These are phyloP conservation scores for Pyrrhura leucotis DNA, from an alignment of 2,797 vertebrate species.

Conservation along the genomic window DNA sequence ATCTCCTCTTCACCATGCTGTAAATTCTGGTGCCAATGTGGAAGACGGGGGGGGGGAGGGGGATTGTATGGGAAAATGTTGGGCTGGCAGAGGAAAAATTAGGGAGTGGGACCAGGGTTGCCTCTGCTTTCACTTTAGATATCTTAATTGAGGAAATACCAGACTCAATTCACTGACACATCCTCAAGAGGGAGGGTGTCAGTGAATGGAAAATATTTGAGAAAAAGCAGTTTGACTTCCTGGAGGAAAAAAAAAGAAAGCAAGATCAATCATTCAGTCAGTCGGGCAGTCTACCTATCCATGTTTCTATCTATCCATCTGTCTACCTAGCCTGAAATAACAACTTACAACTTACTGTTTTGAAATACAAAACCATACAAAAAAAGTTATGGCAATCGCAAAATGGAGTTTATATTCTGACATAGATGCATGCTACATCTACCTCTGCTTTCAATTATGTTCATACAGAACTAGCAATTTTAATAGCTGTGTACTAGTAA, in stretches of 20 bases:
- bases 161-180: conserved; percentile 28
- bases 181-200: background rate
- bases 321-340: background rate
- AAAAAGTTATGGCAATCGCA: background rate
- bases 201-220: conserved; percentile 11
- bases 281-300: fast-evolving
- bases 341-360: background rate
- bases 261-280: background rate
- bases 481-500: background rate
- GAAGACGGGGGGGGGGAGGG: background rate
- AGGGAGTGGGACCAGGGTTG: background rate
- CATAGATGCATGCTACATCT: background rate
- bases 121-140: conserved; percentile 40
- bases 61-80: background rate
- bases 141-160: conserved; percentile 56
- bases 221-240: conserved; percentile 11
- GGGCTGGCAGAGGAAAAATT: conserved; percentile 2
- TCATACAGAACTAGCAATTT: background rate
- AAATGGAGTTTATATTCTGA: background rate
- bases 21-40: background rate
- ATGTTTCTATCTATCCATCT: background rate
- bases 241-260: background rate
- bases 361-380: background rate
- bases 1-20: background rate
- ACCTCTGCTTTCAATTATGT: background rate